These are phyloP conservation scores for Eulemur macaco DNA, from an alignment of 2,113 vertebrate species.

Conservation along the genomic window DNA sequence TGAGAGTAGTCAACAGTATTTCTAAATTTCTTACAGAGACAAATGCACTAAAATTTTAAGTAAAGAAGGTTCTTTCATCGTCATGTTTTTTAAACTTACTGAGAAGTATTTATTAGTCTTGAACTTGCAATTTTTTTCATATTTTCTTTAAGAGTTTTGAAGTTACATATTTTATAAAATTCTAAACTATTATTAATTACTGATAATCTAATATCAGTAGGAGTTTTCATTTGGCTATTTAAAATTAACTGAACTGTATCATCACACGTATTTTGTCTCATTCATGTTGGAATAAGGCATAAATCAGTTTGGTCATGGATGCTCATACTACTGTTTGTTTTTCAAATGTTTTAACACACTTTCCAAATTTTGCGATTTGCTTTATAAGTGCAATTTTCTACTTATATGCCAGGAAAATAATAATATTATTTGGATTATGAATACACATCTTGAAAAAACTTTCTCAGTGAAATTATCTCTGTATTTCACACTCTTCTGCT, in stretches of 20 bases:
- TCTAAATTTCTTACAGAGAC: not conserved
- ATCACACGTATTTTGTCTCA: not conserved
- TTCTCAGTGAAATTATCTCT: not conserved
- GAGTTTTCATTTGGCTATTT: not conserved
- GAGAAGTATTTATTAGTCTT: not conserved
- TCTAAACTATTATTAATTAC: not conserved
- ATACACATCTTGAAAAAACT: not conserved
- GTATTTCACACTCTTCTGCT: not conserved
- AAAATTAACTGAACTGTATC: not conserved
- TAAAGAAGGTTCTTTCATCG: not conserved
- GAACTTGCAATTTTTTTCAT: not conserved
- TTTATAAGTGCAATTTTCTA: not conserved
- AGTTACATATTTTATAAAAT: not conserved
- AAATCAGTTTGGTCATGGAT: not conserved
- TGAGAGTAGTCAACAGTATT: not conserved
- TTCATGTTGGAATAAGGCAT: not conserved
- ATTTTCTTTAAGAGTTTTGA: slow-evolving; percentile 24
- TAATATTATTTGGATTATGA: not conserved
- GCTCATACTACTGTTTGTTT: not conserved
- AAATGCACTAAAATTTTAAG: not conserved
- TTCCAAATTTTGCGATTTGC: not conserved
- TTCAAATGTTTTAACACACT: not conserved
- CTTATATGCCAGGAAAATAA: not conserved
- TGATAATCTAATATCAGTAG: not conserved
- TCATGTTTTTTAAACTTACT: not conserved